phyloP scores from a whole-genome alignment of 92 coral and sea anemone genomes.

The Plumapathes pennacea region DNA sequence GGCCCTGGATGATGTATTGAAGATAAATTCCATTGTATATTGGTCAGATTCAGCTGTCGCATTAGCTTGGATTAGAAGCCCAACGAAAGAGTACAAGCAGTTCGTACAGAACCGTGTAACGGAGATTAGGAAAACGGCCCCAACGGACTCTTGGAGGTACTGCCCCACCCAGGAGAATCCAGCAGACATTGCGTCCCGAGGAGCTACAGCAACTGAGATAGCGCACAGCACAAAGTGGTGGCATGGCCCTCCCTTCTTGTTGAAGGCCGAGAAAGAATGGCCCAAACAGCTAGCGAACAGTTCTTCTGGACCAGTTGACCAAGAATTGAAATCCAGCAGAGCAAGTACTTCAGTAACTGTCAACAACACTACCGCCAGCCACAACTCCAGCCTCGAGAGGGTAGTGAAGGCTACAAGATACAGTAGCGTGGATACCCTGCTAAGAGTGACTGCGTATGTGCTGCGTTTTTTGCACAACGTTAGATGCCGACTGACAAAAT shows the following conservation, averaged over 20 bases:
- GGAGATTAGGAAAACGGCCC: conserved; percentile 37
- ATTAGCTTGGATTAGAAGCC: conserved; percentile 35
- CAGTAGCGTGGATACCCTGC: conserved; percentile 29
- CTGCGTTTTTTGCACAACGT: conserved; percentile 34
- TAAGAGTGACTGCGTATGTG: conserved; percentile 50
- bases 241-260: too few relatives aligned
- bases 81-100: conserved; percentile 41
- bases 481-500: not conserved
- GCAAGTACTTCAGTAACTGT: too few relatives aligned
- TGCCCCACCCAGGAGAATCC: conserved; percentile 46
- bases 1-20: conserved; percentile 26
- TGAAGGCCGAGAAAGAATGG: too few relatives aligned
- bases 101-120: conserved; percentile 44
- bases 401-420: conserved; percentile 25
- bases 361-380: not conserved
- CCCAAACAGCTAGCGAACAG: too few relatives aligned
- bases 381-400: not conserved
- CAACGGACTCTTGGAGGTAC: conserved; percentile 21
- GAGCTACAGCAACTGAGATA: conserved; percentile 26
- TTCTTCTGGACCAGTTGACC: too few relatives aligned
- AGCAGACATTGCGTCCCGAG: conserved; percentile 53
- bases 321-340: too few relatives aligned
- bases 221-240: conserved; percentile 20
- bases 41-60: conserved; percentile 53
- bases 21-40: conserved; percentile 10